Conservation (phyloP, 2,888 invertebrate species). For the Xiphydria camelus region DNA sequence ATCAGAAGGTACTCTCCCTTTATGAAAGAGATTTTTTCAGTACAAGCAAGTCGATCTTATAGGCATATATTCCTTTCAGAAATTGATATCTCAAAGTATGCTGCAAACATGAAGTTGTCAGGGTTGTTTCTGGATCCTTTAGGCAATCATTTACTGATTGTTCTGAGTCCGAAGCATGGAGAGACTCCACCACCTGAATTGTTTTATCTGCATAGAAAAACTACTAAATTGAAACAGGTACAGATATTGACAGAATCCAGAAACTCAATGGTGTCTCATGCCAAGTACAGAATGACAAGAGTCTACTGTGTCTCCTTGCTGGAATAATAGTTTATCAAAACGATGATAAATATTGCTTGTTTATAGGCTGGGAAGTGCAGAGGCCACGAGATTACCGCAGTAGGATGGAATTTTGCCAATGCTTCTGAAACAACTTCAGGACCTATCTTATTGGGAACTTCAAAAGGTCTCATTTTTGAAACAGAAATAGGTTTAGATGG, state of each 20-base stretch:
- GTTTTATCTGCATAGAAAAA: constrained; percentile 77
- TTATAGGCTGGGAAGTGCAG: constrained; percentile 64
- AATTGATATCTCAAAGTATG: constrained; percentile 71
- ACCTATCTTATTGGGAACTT: constrained; percentile 86
- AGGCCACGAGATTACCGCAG: constrained; percentile 85
- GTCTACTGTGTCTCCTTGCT: no score
- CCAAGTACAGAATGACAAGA: no score
- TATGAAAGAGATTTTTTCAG: background rate
- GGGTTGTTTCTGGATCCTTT: constrained; percentile 82
- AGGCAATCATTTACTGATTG: constrained; percentile 82
- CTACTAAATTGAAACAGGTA: constrained; percentile 71
- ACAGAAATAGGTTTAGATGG: constrained; percentile 82
- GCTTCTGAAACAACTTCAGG: constrained; percentile 74
- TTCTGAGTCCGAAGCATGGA: constrained; percentile 67
- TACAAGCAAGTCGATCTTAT: constrained; percentile 5
- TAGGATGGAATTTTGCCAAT: constrained; percentile 85
- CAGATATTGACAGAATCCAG: no score
- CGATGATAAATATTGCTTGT: background rate
- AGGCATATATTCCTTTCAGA: no score
- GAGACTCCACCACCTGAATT: constrained; percentile 70
- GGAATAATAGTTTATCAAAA: no score
- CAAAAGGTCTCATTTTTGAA: constrained; percentile 87
- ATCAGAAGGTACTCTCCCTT: constrained; percentile 69
- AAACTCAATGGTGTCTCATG: no score
- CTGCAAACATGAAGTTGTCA: constrained; percentile 65